A percentile compares a stretch with the other conserved stretches of the same genome.
Conservation (phyloP, 2,888 invertebrate species). For the Macropis europaea region DNA sequence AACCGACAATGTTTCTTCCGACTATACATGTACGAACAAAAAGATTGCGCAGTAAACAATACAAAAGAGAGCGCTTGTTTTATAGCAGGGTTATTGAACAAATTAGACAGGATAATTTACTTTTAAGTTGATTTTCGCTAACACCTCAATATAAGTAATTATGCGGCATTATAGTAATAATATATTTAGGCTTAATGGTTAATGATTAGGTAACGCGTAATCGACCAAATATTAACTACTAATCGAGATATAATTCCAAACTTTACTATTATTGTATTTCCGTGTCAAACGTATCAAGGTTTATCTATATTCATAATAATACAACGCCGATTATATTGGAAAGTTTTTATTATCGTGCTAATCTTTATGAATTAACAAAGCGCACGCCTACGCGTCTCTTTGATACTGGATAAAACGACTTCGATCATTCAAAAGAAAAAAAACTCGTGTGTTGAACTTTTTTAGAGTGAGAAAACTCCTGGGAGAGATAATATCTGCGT, state of each 20-base stretch:
- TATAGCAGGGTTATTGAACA: constrained; percentile 20
- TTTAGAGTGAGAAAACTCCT: background rate
- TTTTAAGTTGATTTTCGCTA: constrained; percentile 18
- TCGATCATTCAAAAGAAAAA: constrained; percentile 25
- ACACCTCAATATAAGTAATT: constrained; percentile 28
- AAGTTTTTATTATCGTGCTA: too few species aligned
- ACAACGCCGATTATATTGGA: too few species aligned
- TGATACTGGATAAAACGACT: constrained; percentile 69
- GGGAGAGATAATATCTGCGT: background rate
- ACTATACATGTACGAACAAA: background rate
- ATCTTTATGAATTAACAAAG: too few species aligned
- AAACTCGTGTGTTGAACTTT: too few species aligned
- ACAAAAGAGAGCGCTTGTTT: constrained; percentile 34
- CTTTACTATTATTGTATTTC: constrained; percentile 11
- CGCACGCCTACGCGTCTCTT: constrained; percentile 43
- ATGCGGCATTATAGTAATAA: constrained; percentile 66
- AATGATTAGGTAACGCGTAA: constrained; percentile 36
- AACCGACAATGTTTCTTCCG: background rate
- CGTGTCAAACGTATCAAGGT: too few species aligned
- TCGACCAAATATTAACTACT: constrained; percentile 33
- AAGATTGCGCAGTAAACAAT: background rate
- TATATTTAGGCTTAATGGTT: constrained; percentile 50
- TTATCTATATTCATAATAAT: too few species aligned
- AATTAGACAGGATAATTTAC: constrained; percentile 1
- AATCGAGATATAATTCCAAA: constrained; percentile 24